Evolutionary conservation across 2,113 vertebrate genomes (phyloP), one percentile per base, ranked within the genome.

Genomic region (Gavia stellata): DNA sequence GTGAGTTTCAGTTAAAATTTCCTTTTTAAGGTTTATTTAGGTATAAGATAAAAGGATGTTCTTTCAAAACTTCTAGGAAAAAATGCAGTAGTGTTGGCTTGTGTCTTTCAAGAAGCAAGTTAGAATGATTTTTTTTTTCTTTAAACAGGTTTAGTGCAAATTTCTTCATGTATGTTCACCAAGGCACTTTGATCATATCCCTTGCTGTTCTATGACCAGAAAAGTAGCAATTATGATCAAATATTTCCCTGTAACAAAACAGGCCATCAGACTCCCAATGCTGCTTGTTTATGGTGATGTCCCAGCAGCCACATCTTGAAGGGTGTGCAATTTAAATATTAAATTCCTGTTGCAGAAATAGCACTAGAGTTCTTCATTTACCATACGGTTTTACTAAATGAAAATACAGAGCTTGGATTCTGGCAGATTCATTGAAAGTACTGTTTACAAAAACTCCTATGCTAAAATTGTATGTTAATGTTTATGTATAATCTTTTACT

Each of bases 1-100:
- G 97, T 96, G 96, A 97, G 97, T 97, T 96, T 92, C 83, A 89
- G 86, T 83, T 94, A 92, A 67, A 34, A 73, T 92, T 93, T 88
- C 53, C 56, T 93, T 88, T 53, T 61, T 53, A 82, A 88, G 53
- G 62, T 94, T 72, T 80, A 65, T 85, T 67, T 80, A 95, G 86
- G 24, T 91, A 11, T 50, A 75, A 88, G 58, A 90, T 12, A 81
- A 59, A 95, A 92, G 68, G 47, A 42, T n/a, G n/a, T n/a, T n/a
- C n/a, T n/a, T n/a, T n/a, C n/a, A n/a, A n/a, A n/a, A n/a, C n/a
- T n/a, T n/a, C n/a, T n/a, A n/a, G 68, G 47, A 42, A 80, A 83
- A 67, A 63, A 70, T 2, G 61, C 73, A 72, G 36, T 40, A 68
- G 44, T 24, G 36, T 58, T 81, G 88, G n/a, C 56, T 77, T 88